Base-by-base conservation (phyloP, 1,140 invertebrate genomes). In the Lucilia cuprina region DNA sequence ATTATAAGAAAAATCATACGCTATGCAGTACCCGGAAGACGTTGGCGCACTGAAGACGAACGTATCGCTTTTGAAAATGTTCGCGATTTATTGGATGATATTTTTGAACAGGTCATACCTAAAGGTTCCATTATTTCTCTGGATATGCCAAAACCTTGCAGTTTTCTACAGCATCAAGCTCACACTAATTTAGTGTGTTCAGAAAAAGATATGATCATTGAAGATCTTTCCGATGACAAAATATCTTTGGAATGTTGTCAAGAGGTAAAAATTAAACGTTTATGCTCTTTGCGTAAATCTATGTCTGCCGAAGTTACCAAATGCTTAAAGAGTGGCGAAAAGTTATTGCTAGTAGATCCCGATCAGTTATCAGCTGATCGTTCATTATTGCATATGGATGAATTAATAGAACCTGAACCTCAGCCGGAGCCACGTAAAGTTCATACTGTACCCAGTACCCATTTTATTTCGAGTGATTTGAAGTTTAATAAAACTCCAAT, bases 1-100 rank as follows among this genome's bases (percentile, higher is more conserved):
- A 86, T 90, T 0, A 21, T 91, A 14, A 83, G 89, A 0, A 91
- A 91, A 35, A 0, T 89, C 0, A 88, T 91, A 17, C 84, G 89
- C 1, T 83, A 84, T 17, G 86, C 86, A 0, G 87, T 91, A 1
- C 89, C 89, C 0, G 90, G 89, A 2, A 55, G 84, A 5, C 89
- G 89, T 21, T 91, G 89, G 89, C 86, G 82, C 30, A 85, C 86
- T 0, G 82, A 86, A 80, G 80, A 14, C 0, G 89, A 91, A 74
- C 85, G 87, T 0, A 83, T 89, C 17, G 87, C 83, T 0, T 21
- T 84, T 13, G 87, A 89, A 30, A 87, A 83, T 55, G 82, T 85
- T 21, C 82, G 83, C 8, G 85, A 86, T 83, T 74, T 90, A 0
- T 74, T 90, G 1, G 84, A 87, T 30, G 86, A 88, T 7, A 25